Evolutionary conservation across 2,888 invertebrate species (phyloP), one percentile per base, ranked within the genome.

Genomic region (Volucella inflata): DNA sequence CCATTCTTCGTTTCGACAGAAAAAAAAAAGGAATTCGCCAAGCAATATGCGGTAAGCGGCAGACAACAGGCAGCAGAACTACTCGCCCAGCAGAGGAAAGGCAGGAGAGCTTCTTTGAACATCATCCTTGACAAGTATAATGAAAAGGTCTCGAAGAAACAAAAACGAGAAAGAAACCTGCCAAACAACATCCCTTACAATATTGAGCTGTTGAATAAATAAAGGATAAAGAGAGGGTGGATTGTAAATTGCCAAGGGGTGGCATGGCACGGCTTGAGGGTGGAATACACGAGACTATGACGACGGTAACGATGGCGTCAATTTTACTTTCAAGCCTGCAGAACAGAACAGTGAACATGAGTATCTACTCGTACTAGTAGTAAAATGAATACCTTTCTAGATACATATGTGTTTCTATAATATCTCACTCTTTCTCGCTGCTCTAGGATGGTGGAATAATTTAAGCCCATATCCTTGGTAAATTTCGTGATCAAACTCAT

Each of bases 401-500:
- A 17, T 48, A 67, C 44, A 72, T 82, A 82, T n/a, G n/a, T n/a
- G 77, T 62, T 72, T 77, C 72, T 67, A 17, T 72, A 72, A 77
- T 72, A 82, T 77, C 71, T 42, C 40, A n/a, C 48, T 51, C 17
- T 4, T 6, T 44, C 59, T 38, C 12, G n/a, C n/a, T 48, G 8
- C 44, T 21, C 38, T 60, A 44, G 36, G 64, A 70, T 62, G 70
- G 78, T 74, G 68, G 74, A 77, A 74, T 79, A 79, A 83, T 83
- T 78, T 68, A 83, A 70, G 68, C 53, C 55, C 67, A 57, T 38
- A 68, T 72, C 68, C 55, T 48, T 10, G 30, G 42, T 53, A 74
- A 74, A 79, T 79, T 78, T 46, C 83, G 83, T 83, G 83, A 74
- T 83, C 79, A 83, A 79, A 83, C 74, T 68, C 78, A 83, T 83